These are phyloP conservation scores for Acrobasis suavella DNA, from an alignment of 2,888 invertebrate species.

Conservation along the genomic window DNA sequence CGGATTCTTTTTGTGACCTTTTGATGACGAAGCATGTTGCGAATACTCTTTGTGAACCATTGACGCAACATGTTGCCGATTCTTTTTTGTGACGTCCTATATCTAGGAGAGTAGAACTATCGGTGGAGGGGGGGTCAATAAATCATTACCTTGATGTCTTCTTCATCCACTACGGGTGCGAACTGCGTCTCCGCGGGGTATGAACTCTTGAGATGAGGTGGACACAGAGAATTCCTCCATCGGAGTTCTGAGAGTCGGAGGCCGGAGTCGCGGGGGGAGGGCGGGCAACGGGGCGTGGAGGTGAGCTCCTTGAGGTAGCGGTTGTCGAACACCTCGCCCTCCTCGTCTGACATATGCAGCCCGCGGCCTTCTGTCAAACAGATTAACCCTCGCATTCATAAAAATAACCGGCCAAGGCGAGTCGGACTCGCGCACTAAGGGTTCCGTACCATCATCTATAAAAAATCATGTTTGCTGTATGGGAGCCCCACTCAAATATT, in stretches of 20 bases:
- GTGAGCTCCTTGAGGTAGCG: slow-evolving; percentile 88
- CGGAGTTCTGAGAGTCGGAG: slow-evolving; percentile 86
- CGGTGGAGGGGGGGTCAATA: too few relatives aligned
- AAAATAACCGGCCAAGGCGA: too few relatives aligned
- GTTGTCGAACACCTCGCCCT: slow-evolving; percentile 92
- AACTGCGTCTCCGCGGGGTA: slow-evolving; percentile 92
- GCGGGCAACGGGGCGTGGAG: slow-evolving; percentile 75
- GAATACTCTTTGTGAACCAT: too few relatives aligned
- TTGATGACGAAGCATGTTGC: too few relatives aligned
- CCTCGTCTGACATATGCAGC: slow-evolving; percentile 91
- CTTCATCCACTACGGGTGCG: slow-evolving; percentile 74
- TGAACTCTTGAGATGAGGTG: slow-evolving; percentile 92
- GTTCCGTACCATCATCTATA: too few relatives aligned
- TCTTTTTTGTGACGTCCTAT: too few relatives aligned
- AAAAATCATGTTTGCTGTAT: too few relatives aligned
- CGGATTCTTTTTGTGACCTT: too few relatives aligned
- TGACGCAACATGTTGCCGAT: too few relatives aligned
- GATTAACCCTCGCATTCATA: neutral
- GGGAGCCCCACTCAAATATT: too few relatives aligned
- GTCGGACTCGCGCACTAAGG: too few relatives aligned
- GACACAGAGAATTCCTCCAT: slow-evolving; percentile 90
- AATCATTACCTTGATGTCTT: slow-evolving; percentile 71
- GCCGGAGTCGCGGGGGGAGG: slow-evolving; percentile 38
- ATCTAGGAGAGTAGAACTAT: too few relatives aligned
- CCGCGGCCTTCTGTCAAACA: slow-evolving; percentile 61